Conservation (phyloP, 2,888 invertebrate genomes). For the Rhingia rostrata region DNA sequence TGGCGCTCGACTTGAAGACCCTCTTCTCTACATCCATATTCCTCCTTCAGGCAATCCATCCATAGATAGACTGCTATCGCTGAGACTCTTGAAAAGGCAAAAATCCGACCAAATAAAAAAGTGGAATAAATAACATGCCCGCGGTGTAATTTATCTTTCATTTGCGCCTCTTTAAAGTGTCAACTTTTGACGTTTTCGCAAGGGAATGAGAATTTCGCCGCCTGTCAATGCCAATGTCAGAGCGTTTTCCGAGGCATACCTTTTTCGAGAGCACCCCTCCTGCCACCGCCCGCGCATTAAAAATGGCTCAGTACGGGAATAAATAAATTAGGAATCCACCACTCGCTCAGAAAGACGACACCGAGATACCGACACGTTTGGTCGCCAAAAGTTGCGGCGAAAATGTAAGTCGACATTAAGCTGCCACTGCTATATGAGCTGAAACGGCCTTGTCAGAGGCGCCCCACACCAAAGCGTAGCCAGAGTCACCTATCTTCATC, state of each 20-base stretch:
- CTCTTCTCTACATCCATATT: constrained; percentile 28
- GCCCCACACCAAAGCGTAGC: neutral
- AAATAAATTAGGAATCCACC: constrained; percentile 65
- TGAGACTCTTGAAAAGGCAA: constrained; percentile 32
- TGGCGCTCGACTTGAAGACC: constrained; percentile 66
- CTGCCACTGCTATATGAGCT: constrained; percentile 21
- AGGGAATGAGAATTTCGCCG: constrained; percentile 46
- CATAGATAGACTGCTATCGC: constrained; percentile 37
- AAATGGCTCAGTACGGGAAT: constrained; percentile 65
- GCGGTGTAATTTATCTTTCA: constrained; percentile 72
- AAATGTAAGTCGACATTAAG: constrained; percentile 70
- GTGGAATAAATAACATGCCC: constrained; percentile 59
- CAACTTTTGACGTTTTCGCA: constrained; percentile 65
- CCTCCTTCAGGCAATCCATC: constrained; percentile 30
- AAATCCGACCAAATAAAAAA: constrained; percentile 8
- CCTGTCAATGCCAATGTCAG: constrained; percentile 64
- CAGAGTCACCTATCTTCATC: constrained; percentile 55
- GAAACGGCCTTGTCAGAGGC: constrained; percentile 49
- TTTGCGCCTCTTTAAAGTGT: constrained; percentile 72
- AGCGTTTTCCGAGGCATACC: constrained; percentile 46
- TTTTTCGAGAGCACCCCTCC: neutral
- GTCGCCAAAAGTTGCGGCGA: constrained; percentile 65
- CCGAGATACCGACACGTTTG: constrained; percentile 33
- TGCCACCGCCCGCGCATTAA: constrained; percentile 62
- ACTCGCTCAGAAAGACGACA: neutral